A percentile compares a stretch with the other conserved stretches of the same genome.
phyloP scores from a whole-genome alignment of 2,888 invertebrate genomes.

The Aplocera efformata region DNA sequence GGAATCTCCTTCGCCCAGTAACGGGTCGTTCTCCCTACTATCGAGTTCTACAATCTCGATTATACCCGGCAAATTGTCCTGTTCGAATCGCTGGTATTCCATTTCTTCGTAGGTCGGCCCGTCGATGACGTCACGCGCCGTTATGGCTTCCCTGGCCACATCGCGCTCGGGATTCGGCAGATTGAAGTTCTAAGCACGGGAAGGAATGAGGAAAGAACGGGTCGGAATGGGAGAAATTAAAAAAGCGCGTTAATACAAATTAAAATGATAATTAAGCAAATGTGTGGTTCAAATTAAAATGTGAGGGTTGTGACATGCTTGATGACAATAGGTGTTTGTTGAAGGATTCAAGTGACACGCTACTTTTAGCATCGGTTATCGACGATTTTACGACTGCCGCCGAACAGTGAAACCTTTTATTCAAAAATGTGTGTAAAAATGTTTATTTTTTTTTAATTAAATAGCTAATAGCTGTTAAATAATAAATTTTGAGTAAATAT shows the following conservation, averaged over 20 bases:
- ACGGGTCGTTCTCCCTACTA: slow-evolving; percentile 35
- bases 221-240: slow-evolving; percentile 70
- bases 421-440: too few relatives aligned
- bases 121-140: slow-evolving; percentile 56
- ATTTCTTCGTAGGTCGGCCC: slow-evolving; percentile 52
- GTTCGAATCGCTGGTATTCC: slow-evolving; percentile 49
- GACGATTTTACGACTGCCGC: too few relatives aligned
- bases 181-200: slow-evolving; percentile 75
- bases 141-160: slow-evolving; percentile 45
- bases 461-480: too few relatives aligned
- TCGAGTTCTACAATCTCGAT: slow-evolving; percentile 67
- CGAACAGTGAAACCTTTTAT: too few relatives aligned
- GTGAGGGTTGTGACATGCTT: slow-evolving; percentile 46
- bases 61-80: slow-evolving; percentile 48
- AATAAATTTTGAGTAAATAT: too few relatives aligned
- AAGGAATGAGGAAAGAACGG: slow-evolving; percentile 64
- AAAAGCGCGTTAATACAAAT: slow-evolving; percentile 81
- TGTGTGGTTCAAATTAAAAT: slow-evolving; percentile 43
- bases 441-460: too few relatives aligned
- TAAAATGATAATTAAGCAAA: slow-evolving; percentile 59
- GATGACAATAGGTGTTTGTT: slow-evolving; percentile 44
- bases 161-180: slow-evolving; percentile 63
- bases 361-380: too few relatives aligned
- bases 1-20: slow-evolving; percentile 43
- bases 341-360: slow-evolving; percentile 1